Base-by-base conservation (phyloP, 2,797 vertebrate species). In the Mus spretus region DNA sequence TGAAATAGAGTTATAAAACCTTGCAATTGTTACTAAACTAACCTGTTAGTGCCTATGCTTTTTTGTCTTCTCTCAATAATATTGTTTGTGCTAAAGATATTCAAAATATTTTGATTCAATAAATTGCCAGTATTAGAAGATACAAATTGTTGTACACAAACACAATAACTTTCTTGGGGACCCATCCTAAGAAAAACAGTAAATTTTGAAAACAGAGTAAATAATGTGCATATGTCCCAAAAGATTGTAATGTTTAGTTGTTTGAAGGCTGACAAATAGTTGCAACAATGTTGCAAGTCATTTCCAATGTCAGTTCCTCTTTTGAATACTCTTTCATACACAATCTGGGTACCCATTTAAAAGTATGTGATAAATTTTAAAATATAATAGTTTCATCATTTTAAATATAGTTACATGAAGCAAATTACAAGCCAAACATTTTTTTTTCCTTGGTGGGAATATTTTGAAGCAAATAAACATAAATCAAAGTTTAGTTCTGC, bases 1-100 rank as follows among this genome's bases (percentile, higher is more conserved):
- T 98, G 92, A 98, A 98, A 98, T 98, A 96, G 96, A 92, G 97
- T 95, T 85, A 96, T 98, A 97, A 97, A 92, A 96, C 37, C 75
- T 98, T 97, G 97, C 91, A 89, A 96, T 72, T 97, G 94, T 78
- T 96, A 97, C 90, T 98, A 98, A 96, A 90, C 90, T 59, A 91
- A 97, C 70, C 70, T 72, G 17, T 37, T 72, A 72, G 17, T 72
- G 19, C 17, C 70, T 37, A 37, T 72, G 8, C 72, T 22, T 70
- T 96, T 96, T 97, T 65, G 70, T 92, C 97, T 84, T 94, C 63
- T 89, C 78, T 97, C 95, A 95, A 96, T 92, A 97, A 96, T 97
- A 96, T 97, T 97, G 98, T 98, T 98, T 98, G 96, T 95, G 96
- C 94, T 97, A 95, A 97, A 97, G 94, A 96, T 81, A 96, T 93